phyloP scores from a whole-genome alignment of 2,113 vertebrate species.

The Mustelus asterias region DNA sequence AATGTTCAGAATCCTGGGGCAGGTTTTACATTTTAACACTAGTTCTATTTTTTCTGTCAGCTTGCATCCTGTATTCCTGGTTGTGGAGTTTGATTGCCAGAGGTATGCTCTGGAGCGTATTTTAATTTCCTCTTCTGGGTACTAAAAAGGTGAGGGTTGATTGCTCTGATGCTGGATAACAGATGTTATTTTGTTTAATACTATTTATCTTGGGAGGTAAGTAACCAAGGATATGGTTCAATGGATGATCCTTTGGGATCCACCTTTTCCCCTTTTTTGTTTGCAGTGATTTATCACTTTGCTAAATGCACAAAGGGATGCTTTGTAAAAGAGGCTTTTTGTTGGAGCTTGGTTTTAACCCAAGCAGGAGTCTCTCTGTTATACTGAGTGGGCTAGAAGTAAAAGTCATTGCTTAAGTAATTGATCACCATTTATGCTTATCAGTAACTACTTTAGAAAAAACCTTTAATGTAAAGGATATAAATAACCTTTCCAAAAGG shows the following conservation, averaged over 20 bases:
- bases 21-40: constrained; percentile 14
- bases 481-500: neutral
- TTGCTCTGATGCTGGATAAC: neutral
- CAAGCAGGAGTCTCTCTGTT: neutral
- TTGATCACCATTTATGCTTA: neutral
- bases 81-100: constrained; percentile 7
- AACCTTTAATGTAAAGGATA: neutral
- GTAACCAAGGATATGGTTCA: constrained; percentile 34
- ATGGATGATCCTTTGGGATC: constrained; percentile 30
- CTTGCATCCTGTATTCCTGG: neutral
- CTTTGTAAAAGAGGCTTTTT: neutral
- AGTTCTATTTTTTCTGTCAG: constrained; percentile 29
- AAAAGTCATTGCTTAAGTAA: neutral
- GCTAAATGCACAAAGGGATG: constrained; percentile 26
- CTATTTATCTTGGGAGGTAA: constrained; percentile 12
- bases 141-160: neutral
- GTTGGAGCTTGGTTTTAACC: neutral
- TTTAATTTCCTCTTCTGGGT: constrained; percentile 29
- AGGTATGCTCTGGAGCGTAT: neutral
- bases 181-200: constrained; percentile 34
- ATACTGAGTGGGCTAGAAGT: neutral
- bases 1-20: neutral
- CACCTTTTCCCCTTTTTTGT: constrained; percentile 26
- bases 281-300: constrained; percentile 27
- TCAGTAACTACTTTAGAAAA: neutral